Evolutionary conservation across 37 sponge, comb jelly and placozoan species (phyloP).

Genomic region (Dysidea cf. avara): DNA sequence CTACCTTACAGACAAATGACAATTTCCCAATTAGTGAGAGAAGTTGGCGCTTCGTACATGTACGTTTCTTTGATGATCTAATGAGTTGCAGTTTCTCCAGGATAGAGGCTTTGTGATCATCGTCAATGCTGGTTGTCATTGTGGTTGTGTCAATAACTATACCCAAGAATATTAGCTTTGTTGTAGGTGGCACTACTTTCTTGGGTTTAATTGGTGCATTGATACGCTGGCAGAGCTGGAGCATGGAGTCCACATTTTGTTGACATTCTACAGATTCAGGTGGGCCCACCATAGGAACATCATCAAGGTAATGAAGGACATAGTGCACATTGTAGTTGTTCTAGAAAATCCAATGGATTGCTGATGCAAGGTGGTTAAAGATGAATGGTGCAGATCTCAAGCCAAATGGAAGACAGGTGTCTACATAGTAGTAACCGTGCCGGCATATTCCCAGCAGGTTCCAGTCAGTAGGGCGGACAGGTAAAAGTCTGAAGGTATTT

Average conservation of each 20-base stretch:
- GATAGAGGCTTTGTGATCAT: too few relatives aligned
- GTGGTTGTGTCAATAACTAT: constrained; percentile 1
- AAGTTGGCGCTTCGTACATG: constrained; percentile 10
- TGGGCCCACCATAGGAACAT: not conserved
- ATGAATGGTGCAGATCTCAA: constrained; percentile 15
- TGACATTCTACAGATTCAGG: not conserved
- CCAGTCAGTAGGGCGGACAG: constrained; percentile 11
- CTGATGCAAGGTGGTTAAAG: constrained; percentile 4
- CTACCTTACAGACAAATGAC: constrained; percentile 10
- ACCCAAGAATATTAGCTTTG: constrained; percentile 15
- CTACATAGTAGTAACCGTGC: constrained; percentile 19
- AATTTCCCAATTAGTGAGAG: constrained; percentile 13
- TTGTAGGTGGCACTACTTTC: constrained; percentile 20
- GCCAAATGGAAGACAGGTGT: constrained; percentile 18
- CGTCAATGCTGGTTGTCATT: too few relatives aligned
- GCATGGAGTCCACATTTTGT: not conserved
- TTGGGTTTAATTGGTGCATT: not conserved
- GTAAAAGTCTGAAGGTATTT: constrained; percentile 4
- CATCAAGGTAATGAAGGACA: constrained; percentile 11
- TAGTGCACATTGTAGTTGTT: not conserved
- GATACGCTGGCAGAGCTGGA: not conserved
- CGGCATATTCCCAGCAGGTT: constrained; percentile 8
- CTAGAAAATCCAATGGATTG: not conserved
- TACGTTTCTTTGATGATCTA: not conserved
- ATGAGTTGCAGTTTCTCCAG: not conserved